Conservation (phyloP, 2,888 invertebrate species). For the Orthonychiurus folsomi region DNA sequence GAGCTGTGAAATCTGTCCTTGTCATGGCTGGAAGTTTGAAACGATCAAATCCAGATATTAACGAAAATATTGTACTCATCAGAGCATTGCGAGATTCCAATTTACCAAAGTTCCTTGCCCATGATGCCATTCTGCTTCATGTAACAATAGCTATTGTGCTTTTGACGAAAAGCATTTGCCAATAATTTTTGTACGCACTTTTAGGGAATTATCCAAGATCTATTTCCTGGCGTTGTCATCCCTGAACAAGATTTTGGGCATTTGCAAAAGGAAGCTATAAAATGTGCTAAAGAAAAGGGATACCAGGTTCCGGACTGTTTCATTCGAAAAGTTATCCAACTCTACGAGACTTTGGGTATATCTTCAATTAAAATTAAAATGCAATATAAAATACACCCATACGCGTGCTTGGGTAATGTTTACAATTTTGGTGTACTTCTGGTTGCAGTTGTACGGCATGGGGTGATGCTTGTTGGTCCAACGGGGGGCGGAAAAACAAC, state of each 20-base stretch:
- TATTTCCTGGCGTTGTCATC: conserved; percentile 73
- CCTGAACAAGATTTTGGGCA: conserved; percentile 70
- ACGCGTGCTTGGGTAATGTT: too few relatives aligned
- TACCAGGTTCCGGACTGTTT: conserved; percentile 60
- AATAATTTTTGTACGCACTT: conserved; percentile 16
- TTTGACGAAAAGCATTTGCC: not conserved
- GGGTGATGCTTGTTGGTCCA: conserved; percentile 85
- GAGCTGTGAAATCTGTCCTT: conserved; percentile 82
- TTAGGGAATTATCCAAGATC: conserved; percentile 74
- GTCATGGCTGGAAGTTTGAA: conserved; percentile 88
- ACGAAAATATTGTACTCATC: conserved; percentile 73
- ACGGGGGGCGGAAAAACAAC: conserved; percentile 79
- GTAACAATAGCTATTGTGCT: conserved; percentile 42
- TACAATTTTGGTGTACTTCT: too few relatives aligned
- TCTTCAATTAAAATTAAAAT: too few relatives aligned
- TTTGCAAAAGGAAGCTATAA: conserved; percentile 56
- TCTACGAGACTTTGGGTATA: conserved; percentile 86
- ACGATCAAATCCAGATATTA: conserved; percentile 70
- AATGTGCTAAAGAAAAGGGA: conserved; percentile 48
- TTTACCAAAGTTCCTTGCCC: conserved; percentile 76
- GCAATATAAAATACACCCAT: too few relatives aligned
- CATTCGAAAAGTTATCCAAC: conserved; percentile 67
- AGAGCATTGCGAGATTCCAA: conserved; percentile 81
- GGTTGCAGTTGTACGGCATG: conserved; percentile 82
- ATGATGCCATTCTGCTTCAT: conserved; percentile 72